These are phyloP conservation scores for Sternotherus odoratus DNA, from an alignment of 2,797 vertebrate species.

Conservation along the genomic window DNA sequence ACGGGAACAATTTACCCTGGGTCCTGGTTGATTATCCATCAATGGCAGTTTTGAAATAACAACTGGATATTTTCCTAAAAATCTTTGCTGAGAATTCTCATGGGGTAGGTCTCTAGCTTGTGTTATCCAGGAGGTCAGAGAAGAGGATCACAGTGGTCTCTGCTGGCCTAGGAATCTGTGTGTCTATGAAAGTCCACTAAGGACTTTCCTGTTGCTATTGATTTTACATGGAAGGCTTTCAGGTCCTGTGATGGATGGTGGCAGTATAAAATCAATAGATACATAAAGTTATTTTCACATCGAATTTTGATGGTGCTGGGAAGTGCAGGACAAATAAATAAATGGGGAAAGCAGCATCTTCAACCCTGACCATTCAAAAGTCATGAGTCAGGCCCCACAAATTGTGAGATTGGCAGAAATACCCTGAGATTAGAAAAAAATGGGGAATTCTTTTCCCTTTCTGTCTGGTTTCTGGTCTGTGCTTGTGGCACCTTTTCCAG, in stretches of 20 bases:
- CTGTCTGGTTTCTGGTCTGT: background rate
- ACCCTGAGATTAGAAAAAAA: accelerated
- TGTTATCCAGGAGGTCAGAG: background rate
- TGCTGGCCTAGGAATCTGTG: background rate
- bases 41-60: background rate
- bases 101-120: background rate
- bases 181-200: background rate
- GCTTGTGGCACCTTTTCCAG: background rate
- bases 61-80: background rate
- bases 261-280: background rate
- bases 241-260: background rate
- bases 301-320: accelerated
- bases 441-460: background rate
- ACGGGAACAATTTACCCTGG: background rate
- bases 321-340: accelerated
- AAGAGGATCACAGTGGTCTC: background rate
- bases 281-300: background rate
- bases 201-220: background rate
- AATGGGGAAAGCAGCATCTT: background rate
- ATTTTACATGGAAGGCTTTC: background rate
- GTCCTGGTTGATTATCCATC: background rate
- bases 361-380: background rate
- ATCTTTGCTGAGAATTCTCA: background rate
- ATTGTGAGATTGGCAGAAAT: background rate
- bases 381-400: background rate